phyloP scores from a whole-genome alignment of 2,888 invertebrate species.

The Acleris laterana region DNA sequence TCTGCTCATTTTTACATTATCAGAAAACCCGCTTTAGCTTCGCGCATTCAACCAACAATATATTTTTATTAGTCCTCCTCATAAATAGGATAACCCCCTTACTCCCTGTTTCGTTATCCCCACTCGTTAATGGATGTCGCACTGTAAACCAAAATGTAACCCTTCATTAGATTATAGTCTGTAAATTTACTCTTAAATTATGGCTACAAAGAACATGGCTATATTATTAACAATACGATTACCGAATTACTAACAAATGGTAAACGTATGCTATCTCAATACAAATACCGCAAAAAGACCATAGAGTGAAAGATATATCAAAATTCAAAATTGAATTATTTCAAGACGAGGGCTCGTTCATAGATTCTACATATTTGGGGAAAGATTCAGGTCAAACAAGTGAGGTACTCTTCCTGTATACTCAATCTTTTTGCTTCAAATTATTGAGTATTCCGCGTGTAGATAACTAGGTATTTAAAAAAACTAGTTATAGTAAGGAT shows the following conservation, averaged over 20 bases:
- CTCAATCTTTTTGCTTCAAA: no score
- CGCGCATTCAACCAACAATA: conserved; percentile 33
- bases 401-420: not conserved
- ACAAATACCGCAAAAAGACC: not conserved
- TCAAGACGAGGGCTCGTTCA: not conserved
- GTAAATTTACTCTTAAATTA: conserved; percentile 25
- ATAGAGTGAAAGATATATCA: not conserved
- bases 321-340: conserved; percentile 2
- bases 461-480: not conserved
- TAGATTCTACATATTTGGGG: not conserved
- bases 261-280: conserved; percentile 7
- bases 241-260: conserved; percentile 1
- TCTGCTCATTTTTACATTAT: conserved; percentile 30
- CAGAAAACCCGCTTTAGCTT: conserved; percentile 27
- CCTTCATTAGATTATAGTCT: conserved; percentile 14
- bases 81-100: conserved; percentile 18
- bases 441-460: not conserved
- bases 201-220: conserved; percentile 37
- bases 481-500: not conserved
- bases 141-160: conserved; percentile 11
- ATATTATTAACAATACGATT: conserved; percentile 18
- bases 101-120: conserved; percentile 7
- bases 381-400: not conserved
- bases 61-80: conserved; percentile 12
- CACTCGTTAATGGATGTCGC: conserved; percentile 1